Percentiles rank a stretch among this genome's conserved stretches.
Evolutionary conservation across 2,888 invertebrate species (phyloP).

Genomic region (Xestia xanthographa): DNA sequence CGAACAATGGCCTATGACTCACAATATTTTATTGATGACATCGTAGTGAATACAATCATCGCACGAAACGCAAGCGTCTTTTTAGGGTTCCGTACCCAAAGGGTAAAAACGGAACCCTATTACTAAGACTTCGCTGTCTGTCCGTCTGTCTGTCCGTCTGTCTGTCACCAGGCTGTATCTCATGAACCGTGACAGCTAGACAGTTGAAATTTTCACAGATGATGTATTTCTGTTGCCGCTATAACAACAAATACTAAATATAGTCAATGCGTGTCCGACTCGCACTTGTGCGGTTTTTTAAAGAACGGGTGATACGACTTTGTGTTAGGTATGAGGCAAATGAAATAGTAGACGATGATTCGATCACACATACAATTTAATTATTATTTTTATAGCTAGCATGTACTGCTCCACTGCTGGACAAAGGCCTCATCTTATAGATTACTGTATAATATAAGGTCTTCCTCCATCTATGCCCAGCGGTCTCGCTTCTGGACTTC

Average conservation of each 20-base stretch:
- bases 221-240: no score
- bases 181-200: no score
- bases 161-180: no score
- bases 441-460: not conserved
- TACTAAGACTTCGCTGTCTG: no score
- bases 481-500: not conserved
- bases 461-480: not conserved
- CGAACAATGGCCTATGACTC: conserved; percentile 20
- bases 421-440: not conserved
- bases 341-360: not conserved
- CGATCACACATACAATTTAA: not conserved
- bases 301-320: not conserved
- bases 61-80: not conserved
- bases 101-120: no score
- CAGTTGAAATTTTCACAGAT: no score
- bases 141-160: no score
- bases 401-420: not conserved
- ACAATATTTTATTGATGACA: conserved; percentile 1
- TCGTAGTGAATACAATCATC: not conserved
- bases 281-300: no score
- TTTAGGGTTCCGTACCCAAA: no score
- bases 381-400: not conserved
- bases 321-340: not conserved
- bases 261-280: no score
- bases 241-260: no score